A percentile compares a stretch with the other conserved stretches of the same genome.
These are phyloP conservation scores for Coelopa pilipes DNA, from an alignment of 2,888 invertebrate genomes.

Conservation along the genomic window DNA sequence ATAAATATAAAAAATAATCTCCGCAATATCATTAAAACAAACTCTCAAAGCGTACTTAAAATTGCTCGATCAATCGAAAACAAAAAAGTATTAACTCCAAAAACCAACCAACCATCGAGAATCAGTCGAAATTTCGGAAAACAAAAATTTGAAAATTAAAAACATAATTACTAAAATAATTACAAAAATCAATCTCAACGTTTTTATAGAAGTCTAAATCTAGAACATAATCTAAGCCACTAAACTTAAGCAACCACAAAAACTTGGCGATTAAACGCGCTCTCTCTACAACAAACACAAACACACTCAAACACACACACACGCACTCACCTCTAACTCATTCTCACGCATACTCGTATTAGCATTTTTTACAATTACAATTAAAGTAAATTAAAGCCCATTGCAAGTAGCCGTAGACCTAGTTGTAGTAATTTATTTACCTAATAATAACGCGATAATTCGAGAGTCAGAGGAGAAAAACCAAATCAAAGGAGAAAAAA, in stretches of 20 bases:
- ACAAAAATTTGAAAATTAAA: too few species aligned
- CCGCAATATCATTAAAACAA: too few species aligned
- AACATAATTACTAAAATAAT: too few species aligned
- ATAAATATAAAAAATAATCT: too few species aligned
- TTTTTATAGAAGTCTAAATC: too few species aligned
- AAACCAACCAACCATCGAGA: too few species aligned
- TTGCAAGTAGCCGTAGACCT: too few species aligned
- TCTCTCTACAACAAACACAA: neutral
- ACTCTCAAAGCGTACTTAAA: too few species aligned
- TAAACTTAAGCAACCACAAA: constrained; percentile 42
- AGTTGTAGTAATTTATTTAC: constrained; percentile 37
- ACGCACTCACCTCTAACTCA: neutral
- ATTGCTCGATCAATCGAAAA: too few species aligned
- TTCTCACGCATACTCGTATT: constrained; percentile 23
- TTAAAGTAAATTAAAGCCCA: constrained; percentile 16
- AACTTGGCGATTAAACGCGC: constrained; percentile 33
- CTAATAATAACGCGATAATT: constrained; percentile 21
- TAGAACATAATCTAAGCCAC: constrained; percentile 34
- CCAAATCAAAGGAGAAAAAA: constrained; percentile 39
- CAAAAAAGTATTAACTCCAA: too few species aligned
- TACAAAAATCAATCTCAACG: too few species aligned
- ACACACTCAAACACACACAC: constrained; percentile 4
- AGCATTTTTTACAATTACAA: constrained; percentile 35
- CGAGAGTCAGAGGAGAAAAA: constrained; percentile 26
- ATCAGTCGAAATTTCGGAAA: too few species aligned